phyloP scores from a whole-genome alignment of 2,888 invertebrate genomes.

The Sarcophaga variegata region DNA sequence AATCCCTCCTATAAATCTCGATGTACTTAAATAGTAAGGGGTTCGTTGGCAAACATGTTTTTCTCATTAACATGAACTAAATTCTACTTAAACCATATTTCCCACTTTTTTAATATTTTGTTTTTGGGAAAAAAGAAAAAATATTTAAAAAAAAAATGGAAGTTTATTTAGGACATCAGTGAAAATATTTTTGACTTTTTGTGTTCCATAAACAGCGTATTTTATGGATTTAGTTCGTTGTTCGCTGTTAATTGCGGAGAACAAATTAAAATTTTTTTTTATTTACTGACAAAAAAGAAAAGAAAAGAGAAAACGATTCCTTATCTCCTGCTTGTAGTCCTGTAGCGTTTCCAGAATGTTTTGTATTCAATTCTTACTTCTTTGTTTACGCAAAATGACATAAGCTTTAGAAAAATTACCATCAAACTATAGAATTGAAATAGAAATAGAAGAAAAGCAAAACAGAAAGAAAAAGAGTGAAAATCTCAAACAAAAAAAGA shows the following conservation, averaged over 20 bases:
- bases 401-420: background rate
- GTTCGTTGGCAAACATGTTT: background rate
- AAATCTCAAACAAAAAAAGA: background rate
- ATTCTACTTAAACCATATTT: background rate
- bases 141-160: background rate
- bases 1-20: background rate
- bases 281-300: no score
- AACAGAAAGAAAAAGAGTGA: background rate
- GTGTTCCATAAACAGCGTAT: no score
- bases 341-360: background rate
- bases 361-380: background rate
- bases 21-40: background rate
- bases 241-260: background rate
- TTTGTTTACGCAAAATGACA: conserved; percentile 8
- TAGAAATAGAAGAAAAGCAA: background rate
- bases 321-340: background rate
- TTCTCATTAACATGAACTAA: background rate
- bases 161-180: no score
- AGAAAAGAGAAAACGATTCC: background rate
- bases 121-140: no score
- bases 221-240: no score
- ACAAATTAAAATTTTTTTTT: background rate
- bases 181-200: no score
- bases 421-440: background rate
- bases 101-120: background rate